phyloP scores from a whole-genome alignment of 2,113 vertebrate genomes.

The Xerus inauris region DNA sequence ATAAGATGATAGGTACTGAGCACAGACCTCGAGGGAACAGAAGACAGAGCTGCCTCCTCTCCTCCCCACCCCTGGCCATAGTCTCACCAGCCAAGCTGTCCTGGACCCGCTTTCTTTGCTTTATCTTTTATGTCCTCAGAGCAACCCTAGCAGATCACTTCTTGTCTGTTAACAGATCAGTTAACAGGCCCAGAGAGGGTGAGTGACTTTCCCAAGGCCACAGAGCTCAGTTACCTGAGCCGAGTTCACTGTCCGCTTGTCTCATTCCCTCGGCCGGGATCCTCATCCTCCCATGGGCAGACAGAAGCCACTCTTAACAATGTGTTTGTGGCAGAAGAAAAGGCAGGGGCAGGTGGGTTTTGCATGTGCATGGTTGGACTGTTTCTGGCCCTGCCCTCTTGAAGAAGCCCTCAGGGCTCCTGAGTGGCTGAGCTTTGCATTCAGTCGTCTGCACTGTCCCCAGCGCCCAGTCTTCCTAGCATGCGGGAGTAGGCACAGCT shows the following conservation, averaged over 20 bases:
- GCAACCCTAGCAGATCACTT: rapidly evolving
- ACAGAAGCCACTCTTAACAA: neutral
- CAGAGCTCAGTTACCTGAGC: neutral
- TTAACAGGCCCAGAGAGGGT: neutral
- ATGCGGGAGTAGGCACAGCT: neutral
- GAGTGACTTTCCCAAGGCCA: too few species aligned
- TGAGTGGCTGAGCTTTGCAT: too few species aligned
- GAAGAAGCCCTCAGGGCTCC: neutral
- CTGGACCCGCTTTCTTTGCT: rapidly evolving
- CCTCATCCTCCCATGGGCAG: rapidly evolving
- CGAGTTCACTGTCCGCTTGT: rapidly evolving
- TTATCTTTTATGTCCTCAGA: neutral
- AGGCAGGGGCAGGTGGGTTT: neutral
- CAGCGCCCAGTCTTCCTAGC: rapidly evolving
- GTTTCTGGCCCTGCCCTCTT: neutral
- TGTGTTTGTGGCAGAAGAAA: rapidly evolving
- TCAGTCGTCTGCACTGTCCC: neutral
- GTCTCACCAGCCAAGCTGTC: neutral
- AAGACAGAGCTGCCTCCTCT: rapidly evolving
- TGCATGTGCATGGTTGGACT: rapidly evolving
- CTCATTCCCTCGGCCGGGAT: rapidly evolving
- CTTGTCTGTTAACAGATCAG: neutral
- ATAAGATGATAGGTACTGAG: rapidly evolving
- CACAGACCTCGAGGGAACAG: rapidly evolving
- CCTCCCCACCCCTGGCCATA: rapidly evolving